phyloP scores from a whole-genome alignment of 1,140 invertebrate genomes.

The Ditylenchus dipsaci region DNA sequence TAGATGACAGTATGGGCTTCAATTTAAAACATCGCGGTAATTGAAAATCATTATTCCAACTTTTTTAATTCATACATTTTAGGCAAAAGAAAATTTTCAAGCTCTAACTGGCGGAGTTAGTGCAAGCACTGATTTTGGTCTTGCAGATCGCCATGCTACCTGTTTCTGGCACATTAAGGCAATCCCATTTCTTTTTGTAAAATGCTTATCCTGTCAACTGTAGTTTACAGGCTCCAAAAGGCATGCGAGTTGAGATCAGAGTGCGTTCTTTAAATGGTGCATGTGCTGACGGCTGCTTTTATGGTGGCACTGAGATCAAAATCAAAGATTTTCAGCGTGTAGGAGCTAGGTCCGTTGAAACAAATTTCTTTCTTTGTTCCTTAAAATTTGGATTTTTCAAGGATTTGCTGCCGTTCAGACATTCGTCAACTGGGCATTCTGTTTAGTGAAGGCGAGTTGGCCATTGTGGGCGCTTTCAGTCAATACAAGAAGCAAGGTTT shows the following conservation, averaged over 20 bases:
- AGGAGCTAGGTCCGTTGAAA: constrained; percentile 11
- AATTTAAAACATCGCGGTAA: no score
- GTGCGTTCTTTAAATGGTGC: constrained; percentile 25
- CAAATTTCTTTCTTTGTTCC: background rate
- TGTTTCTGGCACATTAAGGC: constrained; percentile 46
- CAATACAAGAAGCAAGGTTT: constrained; percentile 27
- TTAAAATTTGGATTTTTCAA: constrained; percentile 2
- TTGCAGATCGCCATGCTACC: constrained; percentile 30
- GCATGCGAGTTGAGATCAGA: constrained; percentile 29
- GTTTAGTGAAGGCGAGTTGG: constrained; percentile 21
- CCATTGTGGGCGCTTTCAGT: constrained; percentile 25
- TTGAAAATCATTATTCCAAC: no score
- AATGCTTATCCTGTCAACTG: no score
- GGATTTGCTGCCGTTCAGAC: constrained; percentile 26
- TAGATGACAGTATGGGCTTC: no score
- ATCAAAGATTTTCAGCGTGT: constrained; percentile 25
- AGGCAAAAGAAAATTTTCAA: constrained; percentile 32
- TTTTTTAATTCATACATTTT: constrained; percentile 16
- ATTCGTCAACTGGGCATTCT: constrained; percentile 15
- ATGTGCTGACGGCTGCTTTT: constrained; percentile 16
- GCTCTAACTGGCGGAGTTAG: constrained; percentile 30
- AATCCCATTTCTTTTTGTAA: background rate
- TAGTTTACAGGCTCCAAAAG: background rate
- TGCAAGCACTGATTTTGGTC: constrained; percentile 13
- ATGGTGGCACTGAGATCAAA: constrained; percentile 38